Evolutionary conservation across 2,888 invertebrate species (phyloP).

Genomic region (Drosophila stalkeri): DNA sequence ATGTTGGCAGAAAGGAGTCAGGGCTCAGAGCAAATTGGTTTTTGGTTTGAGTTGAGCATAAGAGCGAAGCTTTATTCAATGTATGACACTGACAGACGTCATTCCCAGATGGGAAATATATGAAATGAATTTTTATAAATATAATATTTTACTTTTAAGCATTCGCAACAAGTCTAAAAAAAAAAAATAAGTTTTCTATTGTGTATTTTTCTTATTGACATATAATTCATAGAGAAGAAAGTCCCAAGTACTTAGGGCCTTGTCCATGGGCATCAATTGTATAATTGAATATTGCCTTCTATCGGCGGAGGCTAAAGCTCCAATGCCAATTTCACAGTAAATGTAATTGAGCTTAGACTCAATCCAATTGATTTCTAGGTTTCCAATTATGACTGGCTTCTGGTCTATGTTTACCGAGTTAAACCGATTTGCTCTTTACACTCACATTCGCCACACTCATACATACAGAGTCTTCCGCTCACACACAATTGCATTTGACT

Average conservation of each 20-base stretch:
- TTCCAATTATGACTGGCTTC: conserved; percentile 54
- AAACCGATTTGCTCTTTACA: conserved; percentile 48
- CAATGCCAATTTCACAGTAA: conserved; percentile 54
- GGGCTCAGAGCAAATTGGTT: conserved; percentile 30
- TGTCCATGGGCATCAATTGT: conserved; percentile 22
- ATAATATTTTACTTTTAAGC: background rate
- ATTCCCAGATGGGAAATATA: background rate
- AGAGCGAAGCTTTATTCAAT: conserved; percentile 11
- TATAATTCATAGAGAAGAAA: background rate
- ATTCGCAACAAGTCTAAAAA: background rate
- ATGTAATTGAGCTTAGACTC: conserved; percentile 34
- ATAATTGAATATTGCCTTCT: conserved; percentile 31
- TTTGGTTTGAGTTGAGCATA: conserved; percentile 17
- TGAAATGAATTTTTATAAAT: background rate
- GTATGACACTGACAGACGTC: background rate
- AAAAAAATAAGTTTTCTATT: background rate
- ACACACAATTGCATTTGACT: conserved; percentile 27
- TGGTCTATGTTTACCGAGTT: conserved; percentile 19
- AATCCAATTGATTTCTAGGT: conserved; percentile 47
- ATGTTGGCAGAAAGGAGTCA: conserved; percentile 4
- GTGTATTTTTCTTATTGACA: background rate
- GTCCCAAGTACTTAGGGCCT: conserved; percentile 2
- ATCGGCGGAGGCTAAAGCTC: background rate
- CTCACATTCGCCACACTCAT: conserved; percentile 18
- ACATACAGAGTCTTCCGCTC: background rate